These are phyloP conservation scores for Sphinx pinastri DNA, from an alignment of 2,888 invertebrate genomes.

Conservation along the genomic window DNA sequence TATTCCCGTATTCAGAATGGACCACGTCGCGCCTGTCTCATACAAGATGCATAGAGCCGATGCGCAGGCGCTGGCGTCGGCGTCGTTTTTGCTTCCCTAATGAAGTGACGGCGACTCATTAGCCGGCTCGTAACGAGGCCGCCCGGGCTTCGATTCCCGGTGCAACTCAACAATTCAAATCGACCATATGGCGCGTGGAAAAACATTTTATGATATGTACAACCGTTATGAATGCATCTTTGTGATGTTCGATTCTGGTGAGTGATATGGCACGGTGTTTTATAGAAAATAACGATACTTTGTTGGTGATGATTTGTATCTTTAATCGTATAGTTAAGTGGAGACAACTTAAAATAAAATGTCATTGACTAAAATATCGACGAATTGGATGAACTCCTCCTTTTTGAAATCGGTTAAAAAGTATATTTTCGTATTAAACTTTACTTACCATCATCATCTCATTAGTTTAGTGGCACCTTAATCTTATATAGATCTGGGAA, in stretches of 20 bases:
- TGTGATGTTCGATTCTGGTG: conserved; percentile 1
- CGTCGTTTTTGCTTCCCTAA: conserved; percentile 66
- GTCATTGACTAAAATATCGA: too few relatives aligned
- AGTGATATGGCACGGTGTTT: not conserved
- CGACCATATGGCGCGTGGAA: conserved; percentile 37
- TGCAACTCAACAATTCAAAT: conserved; percentile 42
- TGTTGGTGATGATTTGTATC: too few relatives aligned
- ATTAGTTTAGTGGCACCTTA: too few relatives aligned
- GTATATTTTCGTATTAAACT: too few relatives aligned
- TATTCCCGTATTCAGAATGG: conserved; percentile 47
- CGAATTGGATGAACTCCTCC: too few relatives aligned
- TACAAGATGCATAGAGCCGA: conserved; percentile 77
- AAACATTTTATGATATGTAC: conserved; percentile 27
- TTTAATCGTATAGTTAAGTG: too few relatives aligned
- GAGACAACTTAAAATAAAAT: too few relatives aligned
- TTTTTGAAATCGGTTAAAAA: too few relatives aligned
- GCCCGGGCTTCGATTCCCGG: conserved; percentile 38
- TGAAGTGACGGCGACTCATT: conserved; percentile 74
- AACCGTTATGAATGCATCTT: conserved; percentile 25
- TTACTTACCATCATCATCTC: too few relatives aligned
- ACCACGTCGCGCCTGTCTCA: conserved; percentile 63
- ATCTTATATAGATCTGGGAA: too few relatives aligned
- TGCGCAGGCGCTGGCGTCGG: conserved; percentile 49
- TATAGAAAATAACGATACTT: not conserved
- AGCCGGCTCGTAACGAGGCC: conserved; percentile 61